Percentiles rank a stretch among this genome's conserved stretches.
Conservation (phyloP, 2,113 vertebrate genomes). For the Gallinago jamesoni region DNA sequence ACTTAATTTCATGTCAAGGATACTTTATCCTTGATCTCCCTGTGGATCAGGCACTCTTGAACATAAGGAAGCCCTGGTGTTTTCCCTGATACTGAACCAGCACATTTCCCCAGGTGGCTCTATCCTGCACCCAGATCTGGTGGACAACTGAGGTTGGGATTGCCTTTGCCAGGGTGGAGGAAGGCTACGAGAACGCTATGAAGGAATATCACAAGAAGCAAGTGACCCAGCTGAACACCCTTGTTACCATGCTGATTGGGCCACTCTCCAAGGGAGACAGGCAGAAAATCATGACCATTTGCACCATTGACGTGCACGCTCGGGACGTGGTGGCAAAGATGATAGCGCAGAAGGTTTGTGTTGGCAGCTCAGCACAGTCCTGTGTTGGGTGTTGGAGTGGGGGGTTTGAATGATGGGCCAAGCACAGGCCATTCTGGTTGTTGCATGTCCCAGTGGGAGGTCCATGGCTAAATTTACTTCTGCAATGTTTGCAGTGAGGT, state of each 20-base stretch:
- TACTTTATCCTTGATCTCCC: background rate
- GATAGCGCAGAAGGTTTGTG: conserved; percentile 88
- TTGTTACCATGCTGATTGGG: conserved; percentile 91
- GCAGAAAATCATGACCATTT: conserved; percentile 97
- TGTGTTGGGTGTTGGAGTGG: accelerated
- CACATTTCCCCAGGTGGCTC: conserved; percentile 79
- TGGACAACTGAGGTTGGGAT: conserved; percentile 92
- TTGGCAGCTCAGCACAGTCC: accelerated
- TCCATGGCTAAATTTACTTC: background rate
- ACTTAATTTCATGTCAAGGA: background rate
- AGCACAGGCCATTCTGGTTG: no score
- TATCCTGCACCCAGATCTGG: conserved; percentile 95
- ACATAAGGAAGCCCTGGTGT: accelerated
- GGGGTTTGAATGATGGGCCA: background rate
- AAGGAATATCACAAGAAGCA: conserved; percentile 95
- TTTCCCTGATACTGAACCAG: background rate
- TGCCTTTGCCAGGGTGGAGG: conserved; percentile 88
- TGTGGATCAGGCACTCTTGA: background rate
- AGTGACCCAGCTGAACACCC: conserved; percentile 90
- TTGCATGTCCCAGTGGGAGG: background rate
- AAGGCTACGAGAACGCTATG: conserved; percentile 91
- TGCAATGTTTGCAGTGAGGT: background rate
- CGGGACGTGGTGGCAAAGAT: conserved; percentile 95
- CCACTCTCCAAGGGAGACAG: conserved; percentile 88
- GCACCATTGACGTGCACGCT: conserved; percentile 95